Base-by-base conservation (phyloP, 2,113 vertebrate species). In the Salvelinus namaycush region DNA sequence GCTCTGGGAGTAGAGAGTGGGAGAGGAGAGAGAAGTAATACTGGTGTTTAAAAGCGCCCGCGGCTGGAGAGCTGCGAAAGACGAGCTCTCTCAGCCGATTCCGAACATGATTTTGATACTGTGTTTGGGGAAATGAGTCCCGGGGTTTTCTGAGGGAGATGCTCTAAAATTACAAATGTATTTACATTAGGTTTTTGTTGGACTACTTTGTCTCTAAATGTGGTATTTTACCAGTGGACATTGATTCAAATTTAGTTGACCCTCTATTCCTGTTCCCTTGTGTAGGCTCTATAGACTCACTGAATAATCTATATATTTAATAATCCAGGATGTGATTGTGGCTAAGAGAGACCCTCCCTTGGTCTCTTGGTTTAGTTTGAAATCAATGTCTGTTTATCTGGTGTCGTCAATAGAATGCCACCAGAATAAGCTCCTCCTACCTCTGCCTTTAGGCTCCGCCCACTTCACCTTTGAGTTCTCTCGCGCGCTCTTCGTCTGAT, bases 361-460 rank as follows among this genome's bases (percentile, higher is more conserved):
- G 59, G 60, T 2, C 1, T 8, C 78, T 81, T 68, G 26, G 22
- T 76, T 77, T 85, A 79, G 74, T 85, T 88, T 88, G 81, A 83
- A 84, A 88, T 88, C 86, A 81, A 86, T 86, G 89, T 90, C 88
- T 12, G 77, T 79, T 77, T 72, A 73, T 80, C 87, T 74, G 88
- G 87, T 83, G 86, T 81, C 81, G 66, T 81, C 84, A 62, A 68
- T 84, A 86, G 85, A 89, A 84, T 89, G 91, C 80, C 79, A 88
- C 88, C 79, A 77, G 73, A 79, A 65, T 49, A 29, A 65, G 83
- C 83, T n/a, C 89, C 90, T 92, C 91, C 94, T 95, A 95, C 95
- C 93, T 95, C 93, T 89, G 85, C 81, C 72, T 91, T 89, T 90
- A 92, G 91, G 91, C 91, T 90, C 75, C 81, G 80, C 83, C 85